Evolutionary conservation across 1,140 invertebrate species (phyloP), one percentile per base, ranked within the genome.

Genomic region (Palaemon carinicauda): DNA sequence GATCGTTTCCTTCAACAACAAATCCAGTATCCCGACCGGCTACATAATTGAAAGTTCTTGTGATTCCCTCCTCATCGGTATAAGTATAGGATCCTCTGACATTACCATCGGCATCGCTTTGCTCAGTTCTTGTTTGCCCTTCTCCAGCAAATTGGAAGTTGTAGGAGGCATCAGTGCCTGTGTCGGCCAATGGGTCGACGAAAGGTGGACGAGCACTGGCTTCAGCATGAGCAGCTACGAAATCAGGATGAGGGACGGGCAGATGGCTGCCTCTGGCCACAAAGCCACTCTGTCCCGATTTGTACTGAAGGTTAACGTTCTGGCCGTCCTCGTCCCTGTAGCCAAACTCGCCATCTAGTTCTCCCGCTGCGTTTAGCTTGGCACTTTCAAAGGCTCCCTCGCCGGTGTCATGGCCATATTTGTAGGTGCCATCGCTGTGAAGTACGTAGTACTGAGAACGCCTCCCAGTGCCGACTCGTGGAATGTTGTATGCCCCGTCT

Each of bases 61-160:
- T 24, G 79, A 54, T 53, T 69, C 65, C 65, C 12, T 7, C 29
- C 29, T 69, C 65, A 73, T 91, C 91, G n/a, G 89, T 89, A 80
- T 91, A 91, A 52, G 90, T 89, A 87, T 91, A 91, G 27, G 88
- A 84, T 21, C 91, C 91, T 7, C 88, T 69, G 0, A 91, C 90
- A n/a, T 65, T 88, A 7, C 90, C 90, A 21, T 90, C 89, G n/a
- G 88, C 29, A 19, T 79, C 88, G 21, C 29, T 19, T 7, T 24
- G 71, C 50, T 90, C 90, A 19, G 87, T 29, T 10, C 89, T 29
- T n/a, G 31, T n/a, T 33, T 90, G 88, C n/a, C 86, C 89, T 14
- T 80, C 82, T 9, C 86, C 88, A 15, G 53, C 79, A 74, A 88
- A 90, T 14, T 53, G 65, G 69, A 90, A 89, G 50, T 78, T 86